Base-by-base conservation (phyloP, 2,113 vertebrate species). In the Stegastes partitus region DNA sequence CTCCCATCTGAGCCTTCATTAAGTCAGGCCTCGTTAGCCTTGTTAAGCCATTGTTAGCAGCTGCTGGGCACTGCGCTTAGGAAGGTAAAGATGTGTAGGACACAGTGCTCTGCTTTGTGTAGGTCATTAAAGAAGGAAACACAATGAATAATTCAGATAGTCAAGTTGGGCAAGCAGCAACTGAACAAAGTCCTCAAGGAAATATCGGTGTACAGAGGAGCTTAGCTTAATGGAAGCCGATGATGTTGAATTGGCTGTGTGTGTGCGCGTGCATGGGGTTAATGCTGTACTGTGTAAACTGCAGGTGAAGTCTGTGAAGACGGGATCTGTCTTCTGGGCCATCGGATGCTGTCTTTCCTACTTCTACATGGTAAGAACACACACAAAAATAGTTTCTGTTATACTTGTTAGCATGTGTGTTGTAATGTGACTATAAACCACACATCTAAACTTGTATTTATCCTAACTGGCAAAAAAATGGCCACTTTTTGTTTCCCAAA, bases 271-370 rank as follows among this genome's bases (percentile, higher is more conserved):
- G 34, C 2, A 9, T 69, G 45, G 4, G 21, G 4, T 50, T 76
- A 63, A 74, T 51, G 12, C 23, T 77, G 5, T 84, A 4, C 19
- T 70, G 1, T 82, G 0, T 61, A 18, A 47, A 59, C 69, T 7
- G 0, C 82, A 97, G 97, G 96, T 98, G 86, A 98, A 98, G 70
- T 96, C 97, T 71, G 96, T 98, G 83, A 98, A 98, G 94, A 98
- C 96, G 10, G 97, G 97, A 49, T 98, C 97, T 0, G 95, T 98
- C 54, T 97, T 97, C 89, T 98, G 97, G 97, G 93, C 96, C 66
- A 95, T 97, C 83, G 97, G 96, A 93, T 98, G 97, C 94, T 98
- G 97, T 74, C 91, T 98, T 63, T 97, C 96, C 8, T 98, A 98
- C 92, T 97, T 97, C 84, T 98, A 98, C 85, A 98, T 98, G 97